A percentile compares a stretch with the other conserved stretches of the same genome.
Conservation (phyloP, 2,113 vertebrate genomes). For the Strix uralensis region DNA sequence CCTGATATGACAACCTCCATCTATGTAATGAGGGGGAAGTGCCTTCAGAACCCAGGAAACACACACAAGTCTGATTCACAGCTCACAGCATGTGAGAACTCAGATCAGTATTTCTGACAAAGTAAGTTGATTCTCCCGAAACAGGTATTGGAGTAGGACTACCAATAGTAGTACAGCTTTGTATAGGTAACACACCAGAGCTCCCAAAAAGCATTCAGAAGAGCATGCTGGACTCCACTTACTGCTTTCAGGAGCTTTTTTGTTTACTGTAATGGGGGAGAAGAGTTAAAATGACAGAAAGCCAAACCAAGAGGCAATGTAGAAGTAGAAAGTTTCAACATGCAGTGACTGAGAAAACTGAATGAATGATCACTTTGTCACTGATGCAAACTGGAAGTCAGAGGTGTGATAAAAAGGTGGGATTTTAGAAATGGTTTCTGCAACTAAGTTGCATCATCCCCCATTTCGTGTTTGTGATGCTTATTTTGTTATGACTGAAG, state of each 20-base stretch:
- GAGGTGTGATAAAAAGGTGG: not conserved
- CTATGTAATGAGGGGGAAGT: not conserved
- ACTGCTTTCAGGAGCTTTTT: not conserved
- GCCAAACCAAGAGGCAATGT: not conserved
- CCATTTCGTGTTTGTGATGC: not conserved
- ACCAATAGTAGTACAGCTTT: not conserved
- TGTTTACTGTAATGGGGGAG: not conserved
- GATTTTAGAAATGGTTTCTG: not conserved
- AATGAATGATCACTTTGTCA: not conserved
- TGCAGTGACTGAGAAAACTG: accelerated
- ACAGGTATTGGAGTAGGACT: not conserved
- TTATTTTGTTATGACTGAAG: not conserved
- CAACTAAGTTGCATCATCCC: not conserved
- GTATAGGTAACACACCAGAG: not conserved
- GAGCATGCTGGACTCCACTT: not conserved
- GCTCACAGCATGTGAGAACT: not conserved
- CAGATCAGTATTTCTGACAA: not conserved
- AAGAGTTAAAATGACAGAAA: not conserved
- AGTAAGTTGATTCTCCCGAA: not conserved
- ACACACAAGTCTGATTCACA: not conserved
- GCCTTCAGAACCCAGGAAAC: not conserved
- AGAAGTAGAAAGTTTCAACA: not conserved
- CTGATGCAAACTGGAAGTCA: not conserved
- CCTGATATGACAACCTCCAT: not conserved
- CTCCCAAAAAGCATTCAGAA: not conserved